Conservation (phyloP, 2,797 vertebrate species). For the Tauraco hartlaubi region DNA sequence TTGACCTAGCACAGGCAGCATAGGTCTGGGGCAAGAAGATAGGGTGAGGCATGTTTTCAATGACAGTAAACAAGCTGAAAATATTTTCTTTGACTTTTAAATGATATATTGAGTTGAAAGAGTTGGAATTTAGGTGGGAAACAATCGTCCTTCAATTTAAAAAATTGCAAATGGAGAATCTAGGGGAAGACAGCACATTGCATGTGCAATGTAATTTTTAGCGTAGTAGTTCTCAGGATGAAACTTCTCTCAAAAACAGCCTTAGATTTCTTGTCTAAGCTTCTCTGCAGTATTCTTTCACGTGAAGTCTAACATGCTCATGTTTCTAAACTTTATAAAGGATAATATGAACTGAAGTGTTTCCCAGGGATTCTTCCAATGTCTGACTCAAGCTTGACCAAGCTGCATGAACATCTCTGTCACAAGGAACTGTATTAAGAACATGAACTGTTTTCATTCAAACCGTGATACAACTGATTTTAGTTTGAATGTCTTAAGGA, state of each 20-base stretch:
- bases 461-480: neutral
- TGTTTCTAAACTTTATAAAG: neutral
- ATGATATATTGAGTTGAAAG: neutral
- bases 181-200: neutral
- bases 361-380: neutral
- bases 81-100: conserved; percentile 2
- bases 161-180: neutral
- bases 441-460: neutral
- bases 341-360: neutral
- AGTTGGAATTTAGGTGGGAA: neutral
- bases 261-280: neutral
- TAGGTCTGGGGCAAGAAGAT: neutral
- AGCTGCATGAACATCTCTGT: neutral
- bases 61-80: neutral
- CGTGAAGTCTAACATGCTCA: neutral
- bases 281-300: neutral
- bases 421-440: neutral
- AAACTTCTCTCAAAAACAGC: neutral
- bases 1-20: neutral
- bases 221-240: neutral
- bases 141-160: neutral
- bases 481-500: neutral
- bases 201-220: neutral
- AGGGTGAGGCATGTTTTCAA: neutral
- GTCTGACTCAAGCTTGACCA: neutral